phyloP scores from a whole-genome alignment of 1,140 invertebrate species.

The Vanessa tameamea region DNA sequence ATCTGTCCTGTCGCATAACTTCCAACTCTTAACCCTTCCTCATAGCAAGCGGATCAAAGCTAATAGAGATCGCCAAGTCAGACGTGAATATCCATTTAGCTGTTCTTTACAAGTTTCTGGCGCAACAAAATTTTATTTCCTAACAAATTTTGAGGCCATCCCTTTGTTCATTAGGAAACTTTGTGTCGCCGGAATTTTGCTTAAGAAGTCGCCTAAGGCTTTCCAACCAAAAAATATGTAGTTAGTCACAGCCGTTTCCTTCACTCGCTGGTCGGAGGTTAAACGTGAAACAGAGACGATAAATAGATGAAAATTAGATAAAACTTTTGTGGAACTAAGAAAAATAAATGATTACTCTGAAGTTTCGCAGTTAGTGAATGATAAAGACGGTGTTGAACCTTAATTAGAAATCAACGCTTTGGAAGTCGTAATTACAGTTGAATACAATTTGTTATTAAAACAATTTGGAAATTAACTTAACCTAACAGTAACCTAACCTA shows the following conservation, averaged over 20 bases:
- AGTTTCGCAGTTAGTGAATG: not conserved
- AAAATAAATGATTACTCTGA: conserved; percentile 3
- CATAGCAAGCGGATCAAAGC: not conserved
- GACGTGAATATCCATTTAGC: conserved; percentile 21
- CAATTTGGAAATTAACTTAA: too few species aligned
- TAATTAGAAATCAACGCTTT: conserved; percentile 15
- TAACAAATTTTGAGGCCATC: conserved; percentile 17
- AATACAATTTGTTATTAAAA: conserved; percentile 12
- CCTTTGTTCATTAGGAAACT: conserved; percentile 31
- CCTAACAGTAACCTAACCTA: too few species aligned
- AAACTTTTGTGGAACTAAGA: not conserved
- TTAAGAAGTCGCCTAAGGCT: not conserved
- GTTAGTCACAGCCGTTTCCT: too few species aligned
- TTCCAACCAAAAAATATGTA: not conserved
- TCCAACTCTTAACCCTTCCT: not conserved
- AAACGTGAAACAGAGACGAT: not conserved
- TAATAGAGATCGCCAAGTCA: conserved; percentile 23
- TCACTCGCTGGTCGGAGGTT: not conserved
- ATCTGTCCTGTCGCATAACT: not conserved
- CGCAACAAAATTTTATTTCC: conserved; percentile 27
- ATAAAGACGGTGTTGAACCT: not conserved
- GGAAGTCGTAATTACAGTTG: conserved; percentile 13
- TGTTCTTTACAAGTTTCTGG: conserved; percentile 20
- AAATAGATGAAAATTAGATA: not conserved
- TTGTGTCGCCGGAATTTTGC: conserved; percentile 18